Evolutionary conservation across 2,888 invertebrate genomes (phyloP).

Genomic region (Pelosia muscerda): DNA sequence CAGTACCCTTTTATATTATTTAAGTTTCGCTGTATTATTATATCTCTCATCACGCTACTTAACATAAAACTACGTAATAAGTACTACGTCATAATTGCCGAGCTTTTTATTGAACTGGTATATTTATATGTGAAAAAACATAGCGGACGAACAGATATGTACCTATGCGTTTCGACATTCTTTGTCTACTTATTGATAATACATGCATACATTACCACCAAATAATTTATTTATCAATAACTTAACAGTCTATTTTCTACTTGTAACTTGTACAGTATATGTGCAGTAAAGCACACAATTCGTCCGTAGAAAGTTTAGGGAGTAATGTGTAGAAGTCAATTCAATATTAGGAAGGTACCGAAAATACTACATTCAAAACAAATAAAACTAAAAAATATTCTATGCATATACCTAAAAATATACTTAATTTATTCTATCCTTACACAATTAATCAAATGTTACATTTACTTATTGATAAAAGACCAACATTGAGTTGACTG

Average conservation of each 20-base stretch:
- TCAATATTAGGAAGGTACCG: too few species aligned
- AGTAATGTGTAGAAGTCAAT: not conserved
- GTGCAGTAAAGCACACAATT: not conserved
- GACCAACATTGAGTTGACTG: too few species aligned
- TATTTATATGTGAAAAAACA: not conserved
- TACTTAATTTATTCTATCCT: too few species aligned
- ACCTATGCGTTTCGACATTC: too few species aligned
- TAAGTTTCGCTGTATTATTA: not conserved
- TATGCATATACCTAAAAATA: not conserved
- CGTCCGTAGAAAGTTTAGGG: not conserved
- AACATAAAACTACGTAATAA: not conserved
- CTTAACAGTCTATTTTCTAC: not conserved
- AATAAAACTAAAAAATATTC: not conserved
- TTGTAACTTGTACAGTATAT: not conserved
- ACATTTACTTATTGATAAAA: not conserved
- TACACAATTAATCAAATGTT: not conserved
- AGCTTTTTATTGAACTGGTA: not conserved
- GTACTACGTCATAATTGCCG: too few species aligned
- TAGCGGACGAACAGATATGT: too few species aligned
- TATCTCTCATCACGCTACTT: not conserved
- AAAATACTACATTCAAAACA: not conserved
- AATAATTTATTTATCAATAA: too few species aligned
- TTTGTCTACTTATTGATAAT: too few species aligned
- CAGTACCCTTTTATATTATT: not conserved
- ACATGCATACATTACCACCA: too few species aligned